A percentile compares a stretch with the other conserved stretches of the same genome.
Evolutionary conservation across 2,113 vertebrate species (phyloP).

Genomic region (Nannospalax galili): DNA sequence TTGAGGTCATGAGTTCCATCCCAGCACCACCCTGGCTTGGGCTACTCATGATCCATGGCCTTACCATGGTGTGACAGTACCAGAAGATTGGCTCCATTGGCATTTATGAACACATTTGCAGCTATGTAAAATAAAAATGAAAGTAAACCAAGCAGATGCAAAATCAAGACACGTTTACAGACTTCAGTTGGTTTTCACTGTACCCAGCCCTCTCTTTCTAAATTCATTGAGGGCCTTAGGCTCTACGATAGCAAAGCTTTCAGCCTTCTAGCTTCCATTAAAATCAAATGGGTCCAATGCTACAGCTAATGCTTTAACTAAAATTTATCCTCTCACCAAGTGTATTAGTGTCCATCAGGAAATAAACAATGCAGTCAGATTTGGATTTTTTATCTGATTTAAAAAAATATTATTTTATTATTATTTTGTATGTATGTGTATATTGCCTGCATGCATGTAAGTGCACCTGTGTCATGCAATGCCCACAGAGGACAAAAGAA

Average conservation of each 20-base stretch:
- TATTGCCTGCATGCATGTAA: too few species aligned
- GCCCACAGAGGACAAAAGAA: too few species aligned
- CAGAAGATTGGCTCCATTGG: background rate
- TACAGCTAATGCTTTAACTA: constrained; percentile 9
- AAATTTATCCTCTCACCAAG: background rate
- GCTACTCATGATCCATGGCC: background rate
- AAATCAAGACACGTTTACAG: background rate
- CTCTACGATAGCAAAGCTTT: background rate
- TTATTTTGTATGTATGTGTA: too few species aligned
- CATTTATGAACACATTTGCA: background rate
- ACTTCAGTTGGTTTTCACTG: background rate
- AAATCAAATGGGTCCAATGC: background rate
- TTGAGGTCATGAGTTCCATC: background rate
- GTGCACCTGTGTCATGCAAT: too few species aligned
- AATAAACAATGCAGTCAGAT: background rate
- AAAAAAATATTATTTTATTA: too few species aligned
- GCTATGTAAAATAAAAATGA: constrained; percentile 24
- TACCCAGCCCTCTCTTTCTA: background rate
- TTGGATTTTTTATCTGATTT: background rate
- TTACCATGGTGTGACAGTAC: background rate
- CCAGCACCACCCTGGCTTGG: background rate
- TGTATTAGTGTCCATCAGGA: background rate
- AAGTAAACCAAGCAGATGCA: background rate
- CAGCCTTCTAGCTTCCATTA: background rate
- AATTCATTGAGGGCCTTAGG: background rate